These are phyloP conservation scores for Cranoglanis bouderius DNA, from an alignment of 2,113 vertebrate genomes.

Conservation along the genomic window DNA sequence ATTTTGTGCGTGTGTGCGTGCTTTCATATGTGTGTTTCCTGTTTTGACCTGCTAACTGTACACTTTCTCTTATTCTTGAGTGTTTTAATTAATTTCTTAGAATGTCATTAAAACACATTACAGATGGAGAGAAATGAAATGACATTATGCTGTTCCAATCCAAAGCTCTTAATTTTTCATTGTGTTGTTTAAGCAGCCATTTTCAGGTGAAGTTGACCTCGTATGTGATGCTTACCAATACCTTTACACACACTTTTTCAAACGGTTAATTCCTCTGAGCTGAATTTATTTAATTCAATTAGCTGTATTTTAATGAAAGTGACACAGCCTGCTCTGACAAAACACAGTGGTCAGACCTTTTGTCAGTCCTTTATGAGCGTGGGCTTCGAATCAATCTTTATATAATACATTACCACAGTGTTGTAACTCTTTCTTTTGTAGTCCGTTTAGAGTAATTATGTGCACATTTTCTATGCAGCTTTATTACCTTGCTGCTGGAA, in stretches of 20 bases:
- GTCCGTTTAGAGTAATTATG: neutral
- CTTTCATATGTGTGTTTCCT: neutral
- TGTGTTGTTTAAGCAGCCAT: neutral
- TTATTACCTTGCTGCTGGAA: neutral
- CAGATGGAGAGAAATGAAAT: neutral
- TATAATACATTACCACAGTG: neutral
- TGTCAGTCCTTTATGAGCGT: neutral
- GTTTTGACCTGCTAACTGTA: neutral
- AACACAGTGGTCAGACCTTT: conserved; percentile 12
- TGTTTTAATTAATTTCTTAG: neutral
- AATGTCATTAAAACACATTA: neutral
- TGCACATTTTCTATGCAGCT: neutral
- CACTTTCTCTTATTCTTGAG: neutral
- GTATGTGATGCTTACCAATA: neutral
- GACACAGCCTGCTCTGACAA: neutral
- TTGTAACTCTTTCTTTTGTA: neutral
- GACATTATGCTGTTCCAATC: neutral
- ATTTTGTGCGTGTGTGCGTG: neutral
- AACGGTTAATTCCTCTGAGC: neutral
- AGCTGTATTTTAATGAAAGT: conserved; percentile 13
- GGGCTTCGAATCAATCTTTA: neutral
- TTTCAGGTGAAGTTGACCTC: neutral
- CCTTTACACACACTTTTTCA: neutral
- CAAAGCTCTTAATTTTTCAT: neutral
- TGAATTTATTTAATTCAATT: conserved; percentile 9